phyloP scores from a whole-genome alignment of 2,888 invertebrate species.

The Rhagonycha fulva region DNA sequence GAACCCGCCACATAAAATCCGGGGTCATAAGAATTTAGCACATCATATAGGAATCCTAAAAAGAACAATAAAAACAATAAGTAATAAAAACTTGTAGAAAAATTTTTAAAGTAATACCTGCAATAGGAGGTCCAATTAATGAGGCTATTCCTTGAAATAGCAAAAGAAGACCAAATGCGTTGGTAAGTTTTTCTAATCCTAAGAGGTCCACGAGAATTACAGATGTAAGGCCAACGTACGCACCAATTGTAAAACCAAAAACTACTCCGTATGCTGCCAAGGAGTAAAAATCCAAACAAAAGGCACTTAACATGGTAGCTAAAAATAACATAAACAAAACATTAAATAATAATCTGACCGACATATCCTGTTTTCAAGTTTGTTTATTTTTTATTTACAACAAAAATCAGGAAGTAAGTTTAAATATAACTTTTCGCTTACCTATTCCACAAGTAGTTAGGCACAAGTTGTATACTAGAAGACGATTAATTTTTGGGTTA shows the following conservation, averaged over 20 bases:
- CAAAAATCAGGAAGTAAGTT: background rate
- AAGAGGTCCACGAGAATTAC: slow-evolving; percentile 93
- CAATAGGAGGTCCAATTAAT: slow-evolving; percentile 89
- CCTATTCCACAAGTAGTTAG: slow-evolving; percentile 87
- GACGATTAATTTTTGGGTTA: slow-evolving; percentile 88
- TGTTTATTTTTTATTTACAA: background rate
- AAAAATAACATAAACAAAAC: slow-evolving; percentile 48
- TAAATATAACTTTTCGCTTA: slow-evolving; percentile 55
- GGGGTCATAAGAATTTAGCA: slow-evolving; percentile 76
- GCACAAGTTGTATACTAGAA: slow-evolving; percentile 87
- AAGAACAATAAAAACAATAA: background rate
- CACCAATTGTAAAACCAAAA: slow-evolving; percentile 91
- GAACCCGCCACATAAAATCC: slow-evolving; percentile 89
- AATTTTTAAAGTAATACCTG: slow-evolving; percentile 64
- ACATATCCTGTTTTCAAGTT: background rate
- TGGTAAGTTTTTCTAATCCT: slow-evolving; percentile 91
- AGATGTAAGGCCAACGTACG: slow-evolving; percentile 95
- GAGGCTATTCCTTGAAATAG: slow-evolving; percentile 95
- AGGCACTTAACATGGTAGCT: slow-evolving; percentile 82
- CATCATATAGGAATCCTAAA: slow-evolving; percentile 83
- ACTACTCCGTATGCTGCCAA: slow-evolving; percentile 77
- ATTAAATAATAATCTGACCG: background rate
- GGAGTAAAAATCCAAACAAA: slow-evolving; percentile 72
- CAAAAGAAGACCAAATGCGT: slow-evolving; percentile 90
- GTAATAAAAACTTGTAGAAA: background rate